Percentiles rank a stretch among this genome's conserved stretches.
Evolutionary conservation across 2,113 vertebrate species (phyloP).

Genomic region (Ciconia stormi): DNA sequence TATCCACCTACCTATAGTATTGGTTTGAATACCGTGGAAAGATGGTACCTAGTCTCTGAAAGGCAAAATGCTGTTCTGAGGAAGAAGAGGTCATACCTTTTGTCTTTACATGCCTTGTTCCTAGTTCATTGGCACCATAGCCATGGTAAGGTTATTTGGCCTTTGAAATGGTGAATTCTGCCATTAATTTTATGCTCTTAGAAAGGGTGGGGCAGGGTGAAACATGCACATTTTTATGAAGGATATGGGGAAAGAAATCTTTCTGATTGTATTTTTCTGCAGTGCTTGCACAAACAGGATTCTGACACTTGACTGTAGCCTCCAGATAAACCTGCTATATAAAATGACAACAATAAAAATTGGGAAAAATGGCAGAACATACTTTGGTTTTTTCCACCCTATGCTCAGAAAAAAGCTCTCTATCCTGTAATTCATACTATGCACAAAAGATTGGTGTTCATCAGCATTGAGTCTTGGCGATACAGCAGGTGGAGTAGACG

Average conservation of each 20-base stretch:
- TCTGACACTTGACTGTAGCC: not conserved
- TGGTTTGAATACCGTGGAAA: fast-evolving
- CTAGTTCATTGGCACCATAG: not conserved
- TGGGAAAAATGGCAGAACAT: not conserved
- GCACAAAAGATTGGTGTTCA: not conserved
- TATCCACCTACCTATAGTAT: not conserved
- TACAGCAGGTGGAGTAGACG: fast-evolving
- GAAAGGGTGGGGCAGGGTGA: not conserved
- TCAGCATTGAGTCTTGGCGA: not conserved
- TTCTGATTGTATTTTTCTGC: not conserved
- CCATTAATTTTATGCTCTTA: not conserved
- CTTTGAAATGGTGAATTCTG: not conserved
- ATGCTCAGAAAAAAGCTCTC: not conserved
- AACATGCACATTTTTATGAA: not conserved
- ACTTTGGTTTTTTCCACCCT: not conserved
- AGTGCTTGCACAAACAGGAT: not conserved
- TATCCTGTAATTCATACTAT: not conserved
- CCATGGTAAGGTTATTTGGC: not conserved
- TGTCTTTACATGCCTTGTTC: not conserved
- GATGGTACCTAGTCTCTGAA: not conserved
- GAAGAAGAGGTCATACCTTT: not conserved
- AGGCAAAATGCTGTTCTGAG: not conserved
- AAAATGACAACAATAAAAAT: not conserved
- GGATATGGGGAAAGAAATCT: not conserved
- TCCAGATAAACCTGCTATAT: not conserved